Base-by-base conservation (phyloP, 2,797 vertebrate genomes). In the Anolis apletophallus region DNA sequence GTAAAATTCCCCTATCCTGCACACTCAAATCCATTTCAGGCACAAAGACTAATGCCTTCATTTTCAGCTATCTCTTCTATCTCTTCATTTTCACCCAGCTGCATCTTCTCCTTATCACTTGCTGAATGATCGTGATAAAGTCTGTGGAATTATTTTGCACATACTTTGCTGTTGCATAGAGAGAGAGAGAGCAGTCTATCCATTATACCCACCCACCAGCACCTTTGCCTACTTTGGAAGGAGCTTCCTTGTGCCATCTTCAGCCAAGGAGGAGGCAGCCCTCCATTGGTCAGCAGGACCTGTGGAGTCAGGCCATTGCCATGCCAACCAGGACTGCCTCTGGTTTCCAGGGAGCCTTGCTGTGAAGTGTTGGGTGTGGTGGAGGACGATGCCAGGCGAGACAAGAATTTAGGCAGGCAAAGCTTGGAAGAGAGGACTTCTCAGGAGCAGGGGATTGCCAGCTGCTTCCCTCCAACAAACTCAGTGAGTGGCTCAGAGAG, bases 281-380 rank as follows among this genome's bases (percentile, higher is more conserved):
- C 90, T 91, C 94, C 91, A 95, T 96, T 96, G 94, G 94, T 93
- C 91, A 92, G 92, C 91, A 86, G 95, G 96, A 97, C 96, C 97
- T 95, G 96, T 96, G 90, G 97, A 97, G 96, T 97, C 96, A 92
- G 95, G 68, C 94, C 90, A 97, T 98, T 97, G 96, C 97, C 94
- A 94, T 96, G 96, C 95, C 94, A 96, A 98, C 97, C 90, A 84
- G 95, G 94, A 94, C 96, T 94, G 95, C 95, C 95, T 97, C 95
- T 95, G 95, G 96, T 96, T 97, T 95, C 95, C 91, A 88, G 90
- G 92, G 91, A 95, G 94, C 92, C 68, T 59, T 91, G 91, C 90
- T 91, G 93, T 92, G 91, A 91, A 92, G 91, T 83, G 88, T 91
- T 91, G 92, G 91, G 91, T 91, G 92, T 91, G 93, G 91, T 91